Percentiles rank a stretch among this genome's conserved stretches.
Evolutionary conservation across 2,797 vertebrate genomes (phyloP).

Genomic region (Siniperca obscura): DNA sequence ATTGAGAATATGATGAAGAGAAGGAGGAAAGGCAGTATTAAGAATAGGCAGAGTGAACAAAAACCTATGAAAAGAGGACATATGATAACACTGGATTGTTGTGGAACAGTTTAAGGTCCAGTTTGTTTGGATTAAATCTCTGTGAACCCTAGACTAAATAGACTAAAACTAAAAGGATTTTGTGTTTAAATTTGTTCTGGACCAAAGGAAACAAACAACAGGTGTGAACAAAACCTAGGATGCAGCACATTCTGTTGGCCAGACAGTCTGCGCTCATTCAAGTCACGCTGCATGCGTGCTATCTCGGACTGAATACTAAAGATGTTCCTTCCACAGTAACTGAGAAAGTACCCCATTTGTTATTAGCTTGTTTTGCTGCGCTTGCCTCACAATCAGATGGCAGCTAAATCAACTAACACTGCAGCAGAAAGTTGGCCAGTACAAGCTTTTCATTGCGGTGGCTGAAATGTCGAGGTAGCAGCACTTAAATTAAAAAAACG

Average conservation of each 20-base stretch:
- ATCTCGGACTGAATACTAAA: slow-evolving; percentile 41
- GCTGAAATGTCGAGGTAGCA: neutral
- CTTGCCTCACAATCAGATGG: neutral
- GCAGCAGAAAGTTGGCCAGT: neutral
- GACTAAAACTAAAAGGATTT: neutral
- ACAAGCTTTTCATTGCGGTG: neutral
- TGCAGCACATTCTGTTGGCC: neutral
- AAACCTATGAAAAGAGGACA: neutral
- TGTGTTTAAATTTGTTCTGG: neutral
- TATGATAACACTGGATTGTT: neutral
- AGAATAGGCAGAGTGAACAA: neutral
- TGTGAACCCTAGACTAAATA: neutral
- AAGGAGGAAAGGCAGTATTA: neutral
- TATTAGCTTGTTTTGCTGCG: neutral
- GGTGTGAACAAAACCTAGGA: neutral
- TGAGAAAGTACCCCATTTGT: neutral
- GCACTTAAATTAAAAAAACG: neutral
- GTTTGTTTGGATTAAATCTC: neutral
- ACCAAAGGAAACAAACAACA: neutral
- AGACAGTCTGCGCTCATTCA: slow-evolving; percentile 11
- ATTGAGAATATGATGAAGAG: neutral
- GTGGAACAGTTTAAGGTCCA: too few species aligned
- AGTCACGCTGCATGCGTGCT: neutral
- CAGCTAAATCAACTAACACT: neutral
- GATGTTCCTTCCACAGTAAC: slow-evolving; percentile 1